phyloP scores from a whole-genome alignment of 2,888 invertebrate genomes.

The Heterodera filipjevi region DNA sequence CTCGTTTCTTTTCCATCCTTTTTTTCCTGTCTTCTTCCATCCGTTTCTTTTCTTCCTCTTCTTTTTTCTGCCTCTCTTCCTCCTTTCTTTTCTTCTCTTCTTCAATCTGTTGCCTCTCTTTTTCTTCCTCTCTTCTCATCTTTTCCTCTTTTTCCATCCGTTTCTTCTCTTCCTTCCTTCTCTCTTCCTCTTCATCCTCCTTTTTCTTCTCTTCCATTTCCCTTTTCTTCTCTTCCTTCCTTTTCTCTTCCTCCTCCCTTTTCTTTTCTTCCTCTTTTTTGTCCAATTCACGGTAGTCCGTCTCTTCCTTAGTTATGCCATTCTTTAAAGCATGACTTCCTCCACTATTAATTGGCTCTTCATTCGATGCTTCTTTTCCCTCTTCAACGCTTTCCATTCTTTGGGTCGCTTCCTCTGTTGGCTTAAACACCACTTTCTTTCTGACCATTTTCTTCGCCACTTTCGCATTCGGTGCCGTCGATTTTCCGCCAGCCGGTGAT shows the following conservation, averaged over 20 bases:
- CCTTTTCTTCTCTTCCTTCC: neutral
- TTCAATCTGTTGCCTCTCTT: neutral
- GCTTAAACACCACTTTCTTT: slow-evolving; percentile 31
- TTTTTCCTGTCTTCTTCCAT: neutral
- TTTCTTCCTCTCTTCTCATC: neutral
- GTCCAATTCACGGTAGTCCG: too few relatives aligned
- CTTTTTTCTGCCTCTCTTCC: neutral
- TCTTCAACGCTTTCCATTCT: slow-evolving; percentile 33
- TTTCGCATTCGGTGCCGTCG: slow-evolving; percentile 30
- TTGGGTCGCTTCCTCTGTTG: slow-evolving; percentile 24
- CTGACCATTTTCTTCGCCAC: slow-evolving; percentile 35
- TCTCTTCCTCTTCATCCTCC: slow-evolving; percentile 15
- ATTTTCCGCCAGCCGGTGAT: slow-evolving; percentile 1
- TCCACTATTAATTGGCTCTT: slow-evolving; percentile 8
- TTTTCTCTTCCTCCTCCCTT: neutral
- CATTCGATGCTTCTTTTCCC: slow-evolving; percentile 5
- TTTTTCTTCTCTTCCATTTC: neutral
- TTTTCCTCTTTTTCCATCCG: neutral
- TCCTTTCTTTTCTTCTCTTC: slow-evolving; percentile 35
- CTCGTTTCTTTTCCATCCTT: slow-evolving; percentile 32
- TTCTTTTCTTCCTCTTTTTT: slow-evolving; percentile 15
- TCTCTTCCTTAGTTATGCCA: slow-evolving; percentile 11
- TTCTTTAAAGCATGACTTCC: neutral
- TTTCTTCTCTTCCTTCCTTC: slow-evolving; percentile 7
- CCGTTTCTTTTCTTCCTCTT: neutral